Conservation (phyloP, 2,113 vertebrate genomes). For the Gymnarchus niloticus region DNA sequence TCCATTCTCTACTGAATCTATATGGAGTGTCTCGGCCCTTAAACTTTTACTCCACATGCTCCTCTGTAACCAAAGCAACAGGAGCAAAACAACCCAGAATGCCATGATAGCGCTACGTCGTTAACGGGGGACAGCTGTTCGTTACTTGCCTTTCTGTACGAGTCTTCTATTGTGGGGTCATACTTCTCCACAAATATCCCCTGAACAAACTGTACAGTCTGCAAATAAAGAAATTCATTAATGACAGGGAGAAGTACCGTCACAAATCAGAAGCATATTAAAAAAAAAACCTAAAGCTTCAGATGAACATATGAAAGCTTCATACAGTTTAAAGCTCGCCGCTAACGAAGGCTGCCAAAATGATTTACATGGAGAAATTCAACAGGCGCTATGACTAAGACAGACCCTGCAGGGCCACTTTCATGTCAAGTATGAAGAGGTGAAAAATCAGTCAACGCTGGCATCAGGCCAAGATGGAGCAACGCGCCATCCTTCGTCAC, state of each 20-base stretch:
- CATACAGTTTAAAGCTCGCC: too few species aligned
- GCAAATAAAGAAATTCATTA: background rate
- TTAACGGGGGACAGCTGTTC: background rate
- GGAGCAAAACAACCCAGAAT: background rate
- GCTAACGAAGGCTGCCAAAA: too few species aligned
- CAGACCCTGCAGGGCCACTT: background rate
- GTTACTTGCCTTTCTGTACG: slow-evolving; percentile 25
- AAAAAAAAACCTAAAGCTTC: too few species aligned
- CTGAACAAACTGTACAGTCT: slow-evolving; percentile 29
- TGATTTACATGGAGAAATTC: too few species aligned
- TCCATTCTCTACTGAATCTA: background rate
- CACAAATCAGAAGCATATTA: background rate
- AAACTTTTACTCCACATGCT: background rate
- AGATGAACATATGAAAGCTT: too few species aligned
- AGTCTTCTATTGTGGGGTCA: slow-evolving; percentile 32
- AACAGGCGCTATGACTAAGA: background rate
- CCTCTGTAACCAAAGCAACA: slow-evolving; percentile 17
- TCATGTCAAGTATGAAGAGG: background rate
- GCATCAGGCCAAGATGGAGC: background rate
- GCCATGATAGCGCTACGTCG: background rate
- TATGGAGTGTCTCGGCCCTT: background rate
- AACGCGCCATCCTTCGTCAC: background rate
- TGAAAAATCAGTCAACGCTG: too few species aligned
- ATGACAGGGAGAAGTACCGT: background rate
- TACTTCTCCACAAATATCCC: slow-evolving; percentile 31